Percentiles rank a stretch among this genome's conserved stretches.
Conservation (phyloP, 2,797 vertebrate species). For the Pachyuromys duprasi region DNA sequence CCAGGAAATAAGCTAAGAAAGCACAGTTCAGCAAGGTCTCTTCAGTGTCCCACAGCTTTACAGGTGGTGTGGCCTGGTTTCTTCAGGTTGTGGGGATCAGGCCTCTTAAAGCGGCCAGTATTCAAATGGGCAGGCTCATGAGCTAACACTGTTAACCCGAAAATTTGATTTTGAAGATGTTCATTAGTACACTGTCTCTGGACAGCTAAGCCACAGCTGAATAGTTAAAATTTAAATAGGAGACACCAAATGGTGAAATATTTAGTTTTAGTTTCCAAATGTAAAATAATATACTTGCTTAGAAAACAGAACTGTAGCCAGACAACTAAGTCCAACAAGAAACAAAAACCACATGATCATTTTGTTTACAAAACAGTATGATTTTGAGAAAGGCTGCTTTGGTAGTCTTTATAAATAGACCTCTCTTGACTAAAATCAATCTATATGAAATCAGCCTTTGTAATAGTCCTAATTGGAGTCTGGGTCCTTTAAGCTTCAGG, state of each 20-base stretch:
- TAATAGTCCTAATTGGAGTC: background rate
- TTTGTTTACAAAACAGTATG: conserved; percentile 10
- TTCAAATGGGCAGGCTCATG: background rate
- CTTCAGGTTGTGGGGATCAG: background rate
- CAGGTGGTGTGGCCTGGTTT: background rate
- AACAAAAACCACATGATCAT: background rate
- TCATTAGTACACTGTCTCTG: background rate
- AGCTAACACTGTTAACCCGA: background rate
- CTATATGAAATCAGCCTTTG: background rate
- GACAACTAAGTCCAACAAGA: background rate
- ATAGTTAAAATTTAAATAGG: conserved; percentile 42
- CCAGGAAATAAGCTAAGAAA: background rate
- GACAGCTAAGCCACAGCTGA: background rate
- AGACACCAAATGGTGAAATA: background rate
- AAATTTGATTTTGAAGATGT: background rate
- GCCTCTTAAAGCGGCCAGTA: background rate
- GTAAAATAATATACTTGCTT: conserved; percentile 21
- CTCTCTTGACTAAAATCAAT: background rate
- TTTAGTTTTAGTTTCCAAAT: conserved; percentile 5
- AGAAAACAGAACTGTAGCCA: conserved; percentile 12
- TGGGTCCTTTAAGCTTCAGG: conserved; percentile 22
- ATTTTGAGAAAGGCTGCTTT: conserved; percentile 36
- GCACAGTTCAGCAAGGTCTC: too few relatives aligned
- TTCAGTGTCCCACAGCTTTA: background rate
- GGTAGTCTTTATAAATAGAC: background rate